Evolutionary conservation across 2,888 invertebrate genomes (phyloP), one percentile per base, ranked within the genome.

Genomic region (Spilosoma lubricipeda): DNA sequence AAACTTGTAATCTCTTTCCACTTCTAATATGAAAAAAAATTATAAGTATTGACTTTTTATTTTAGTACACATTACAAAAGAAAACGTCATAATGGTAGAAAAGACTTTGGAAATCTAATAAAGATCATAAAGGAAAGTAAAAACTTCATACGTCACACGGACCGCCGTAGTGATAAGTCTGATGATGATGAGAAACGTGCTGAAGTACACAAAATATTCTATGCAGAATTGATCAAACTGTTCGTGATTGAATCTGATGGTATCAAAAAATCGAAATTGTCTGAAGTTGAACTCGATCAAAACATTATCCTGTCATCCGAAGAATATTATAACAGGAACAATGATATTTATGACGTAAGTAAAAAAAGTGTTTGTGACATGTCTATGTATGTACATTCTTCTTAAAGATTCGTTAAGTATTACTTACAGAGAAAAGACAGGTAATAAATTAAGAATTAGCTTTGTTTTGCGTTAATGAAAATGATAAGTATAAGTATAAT

Each of bases 331-430:
- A 93, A 93, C 65, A 93, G 97, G 3, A 95, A 96, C 1, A 91
- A 92, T 67, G 94, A 96, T 76, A 89, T 97, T 20, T 96, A 96
- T 77, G 95, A 96, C 90, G 97, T 97, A 93, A 90, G 85, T 79
- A 56, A 56, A n/a, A 56, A 23, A 56, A 52, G 0, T 9, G 8
- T 52, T 13, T 23, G 0, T 52, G 36, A 36, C 36, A 36, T 7
- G 5, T 36, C 7, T n/a, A n/a, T n/a, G n/a, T n/a, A n/a, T n/a
- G n/a, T n/a, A 52, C 13, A 42, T 42, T 42, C 13, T 13, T 11
- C 13, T 13, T 42, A 13, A 42, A 42, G 42, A 42, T 42, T 42
- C 1, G 13, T 42, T 13, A 8, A 13, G 42, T 13, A 42, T 42
- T 13, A 42, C 13, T 11, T 13, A 42, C 3, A 8, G n/a, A 56